Evolutionary conservation across 2,888 invertebrate species (phyloP).

Genomic region (Antheraea yamamai): DNA sequence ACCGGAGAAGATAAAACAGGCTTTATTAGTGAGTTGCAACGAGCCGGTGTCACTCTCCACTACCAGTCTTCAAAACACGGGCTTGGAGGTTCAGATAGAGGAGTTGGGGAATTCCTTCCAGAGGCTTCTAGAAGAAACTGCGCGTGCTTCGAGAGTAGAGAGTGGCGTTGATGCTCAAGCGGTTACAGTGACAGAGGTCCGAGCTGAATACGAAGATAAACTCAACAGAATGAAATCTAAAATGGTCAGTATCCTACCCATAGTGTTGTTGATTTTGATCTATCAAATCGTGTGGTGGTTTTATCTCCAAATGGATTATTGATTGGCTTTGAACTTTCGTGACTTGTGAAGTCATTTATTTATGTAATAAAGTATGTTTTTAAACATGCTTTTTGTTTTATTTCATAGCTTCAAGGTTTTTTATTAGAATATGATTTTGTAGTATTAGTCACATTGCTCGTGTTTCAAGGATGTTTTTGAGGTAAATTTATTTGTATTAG

Average conservation of each 20-base stretch:
- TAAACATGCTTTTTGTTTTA: constrained; percentile 70
- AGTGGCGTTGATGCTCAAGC: constrained; percentile 54
- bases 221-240: constrained; percentile 89
- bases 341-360: constrained; percentile 57
- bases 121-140: constrained; percentile 63
- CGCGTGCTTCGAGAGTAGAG: constrained; percentile 54
- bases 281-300: constrained; percentile 79
- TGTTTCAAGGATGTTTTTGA: constrained; percentile 37
- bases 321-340: constrained; percentile 45
- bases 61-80: constrained; percentile 59
- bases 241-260: constrained; percentile 86
- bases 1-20: constrained; percentile 68
- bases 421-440: constrained; percentile 47
- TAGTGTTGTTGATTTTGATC: constrained; percentile 71
- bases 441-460: constrained; percentile 40
- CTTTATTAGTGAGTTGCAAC: constrained; percentile 53
- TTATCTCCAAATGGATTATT: constrained; percentile 67
- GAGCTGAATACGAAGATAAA: constrained; percentile 87
- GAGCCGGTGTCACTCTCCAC: constrained; percentile 53
- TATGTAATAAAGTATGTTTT: constrained; percentile 64
- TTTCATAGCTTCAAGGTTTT: constrained; percentile 58
- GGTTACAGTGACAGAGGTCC: constrained; percentile 77
- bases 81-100: constrained; percentile 66
- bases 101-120: constrained; percentile 71
- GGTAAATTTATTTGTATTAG: constrained; percentile 58